Evolutionary conservation across 2,113 vertebrate genomes (phyloP), one percentile per base, ranked within the genome.

Genomic region (Strix uralensis): DNA sequence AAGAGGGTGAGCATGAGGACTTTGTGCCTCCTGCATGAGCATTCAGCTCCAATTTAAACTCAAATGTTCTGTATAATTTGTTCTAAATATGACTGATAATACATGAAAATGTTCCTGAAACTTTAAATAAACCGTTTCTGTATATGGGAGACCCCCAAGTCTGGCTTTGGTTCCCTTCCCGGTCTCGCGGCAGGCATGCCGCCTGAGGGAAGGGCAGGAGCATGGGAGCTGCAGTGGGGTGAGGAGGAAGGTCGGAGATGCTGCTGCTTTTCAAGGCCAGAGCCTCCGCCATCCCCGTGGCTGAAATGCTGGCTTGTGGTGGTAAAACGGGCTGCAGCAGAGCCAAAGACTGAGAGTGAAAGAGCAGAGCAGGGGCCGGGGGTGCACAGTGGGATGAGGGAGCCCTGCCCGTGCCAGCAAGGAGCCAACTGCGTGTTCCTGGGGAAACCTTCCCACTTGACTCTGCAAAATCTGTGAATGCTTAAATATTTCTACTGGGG

Each of bases 261-360:
- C 40, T 59, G 52, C 77, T 34, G 61, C 27, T 17, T 20, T 15
- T 36, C 46, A 23, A 1, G 13, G n/a, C 11, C 14, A 5, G 54
- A 44, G n/a, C 42, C 5, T 3, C 61, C 2, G 8, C 23, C 27
- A 8, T 38, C 51, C 51, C 40, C 3, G 2, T 5, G 2, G 5
- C 30, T 5, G 3, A 34, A 57, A 15, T 3, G 0, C 65, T 15
- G 46, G 36, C 57, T 23, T 5, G 55, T 4, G 0, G 18, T 10
- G 47, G 38, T 34, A 12, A 27, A 46, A 34, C 0, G 23, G 36
- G 55, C 30, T 3, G 22, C 6, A 7, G 15, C 57, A 23, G 22
- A 42, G n/a, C 34, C 26, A 8, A 18, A 16, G 38, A 15, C 23
- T 4, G 26, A 47, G 34, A 4, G 15, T 19, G 51, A 16, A 15